phyloP scores from a whole-genome alignment of 2,797 vertebrate genomes.

The Aselliscus stoliczkanus region DNA sequence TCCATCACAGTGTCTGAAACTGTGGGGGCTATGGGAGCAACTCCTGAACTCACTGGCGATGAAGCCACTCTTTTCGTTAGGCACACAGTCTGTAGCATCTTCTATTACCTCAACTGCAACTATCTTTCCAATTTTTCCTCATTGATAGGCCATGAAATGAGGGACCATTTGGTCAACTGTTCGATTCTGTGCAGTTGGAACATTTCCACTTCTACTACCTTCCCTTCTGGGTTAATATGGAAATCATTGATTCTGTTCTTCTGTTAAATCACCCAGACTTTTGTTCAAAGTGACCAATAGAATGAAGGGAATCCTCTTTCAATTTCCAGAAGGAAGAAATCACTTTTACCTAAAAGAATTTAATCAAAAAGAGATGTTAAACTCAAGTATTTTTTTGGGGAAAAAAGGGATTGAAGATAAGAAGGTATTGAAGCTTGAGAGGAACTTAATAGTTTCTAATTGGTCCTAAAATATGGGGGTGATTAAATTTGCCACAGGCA shows the following conservation, averaged over 20 bases:
- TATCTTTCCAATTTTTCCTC: neutral
- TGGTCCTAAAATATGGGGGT: slow-evolving; percentile 31
- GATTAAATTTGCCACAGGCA: slow-evolving; percentile 24
- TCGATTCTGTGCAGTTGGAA: neutral
- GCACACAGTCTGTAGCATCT: neutral
- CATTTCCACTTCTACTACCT: neutral
- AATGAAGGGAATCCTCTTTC: slow-evolving; percentile 36
- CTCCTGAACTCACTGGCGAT: neutral
- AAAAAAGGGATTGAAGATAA: fast-evolving
- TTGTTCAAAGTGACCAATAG: neutral
- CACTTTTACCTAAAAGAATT: slow-evolving; percentile 31
- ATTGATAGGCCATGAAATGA: neutral
- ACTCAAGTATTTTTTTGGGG: neutral
- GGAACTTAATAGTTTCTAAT: slow-evolving; percentile 40
- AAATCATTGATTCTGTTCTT: slow-evolving; percentile 32
- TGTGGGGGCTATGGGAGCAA: neutral
- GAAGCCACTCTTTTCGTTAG: neutral
- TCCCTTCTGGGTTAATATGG: neutral
- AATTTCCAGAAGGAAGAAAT: slow-evolving; percentile 33
- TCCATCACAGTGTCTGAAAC: neutral
- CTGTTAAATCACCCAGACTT: slow-evolving; percentile 27
- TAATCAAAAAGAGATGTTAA: slow-evolving; percentile 34
- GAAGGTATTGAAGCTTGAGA: neutral
- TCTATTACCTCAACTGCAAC: neutral
- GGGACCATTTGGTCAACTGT: neutral